Evolutionary conservation across 1,140 invertebrate genomes (phyloP).

Genomic region (Melanaphis sacchari): DNA sequence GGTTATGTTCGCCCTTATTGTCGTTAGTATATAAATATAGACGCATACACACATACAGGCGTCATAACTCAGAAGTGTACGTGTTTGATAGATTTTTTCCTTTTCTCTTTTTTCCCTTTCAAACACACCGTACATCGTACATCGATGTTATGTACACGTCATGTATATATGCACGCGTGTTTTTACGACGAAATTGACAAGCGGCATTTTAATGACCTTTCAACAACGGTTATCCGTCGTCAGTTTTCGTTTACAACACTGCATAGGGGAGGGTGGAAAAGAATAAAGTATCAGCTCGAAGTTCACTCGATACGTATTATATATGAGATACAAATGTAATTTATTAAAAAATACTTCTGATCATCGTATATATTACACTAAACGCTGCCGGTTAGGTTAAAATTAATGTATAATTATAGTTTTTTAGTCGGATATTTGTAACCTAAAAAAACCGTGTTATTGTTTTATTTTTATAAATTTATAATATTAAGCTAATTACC

Average conservation of each 20-base stretch:
- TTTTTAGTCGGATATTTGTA: neutral
- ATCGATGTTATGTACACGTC: neutral
- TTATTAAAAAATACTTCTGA: neutral
- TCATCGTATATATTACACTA: no score
- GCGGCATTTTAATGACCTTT: constrained; percentile 42
- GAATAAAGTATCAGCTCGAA: neutral
- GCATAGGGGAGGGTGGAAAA: neutral
- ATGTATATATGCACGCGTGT: neutral
- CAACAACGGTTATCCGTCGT: neutral
- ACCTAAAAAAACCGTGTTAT: neutral
- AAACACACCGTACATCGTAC: neutral
- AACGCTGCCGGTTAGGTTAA: neutral
- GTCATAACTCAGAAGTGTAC: constrained; percentile 5
- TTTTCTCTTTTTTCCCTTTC: neutral
- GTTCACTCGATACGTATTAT: neutral
- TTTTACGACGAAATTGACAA: constrained; percentile 17
- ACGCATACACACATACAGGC: neutral
- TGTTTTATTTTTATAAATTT: neutral
- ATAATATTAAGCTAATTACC: neutral
- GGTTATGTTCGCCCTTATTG: neutral
- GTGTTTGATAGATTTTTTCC: neutral
- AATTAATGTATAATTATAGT: no score
- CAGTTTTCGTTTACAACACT: neutral
- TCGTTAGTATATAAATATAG: neutral
- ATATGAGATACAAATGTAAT: neutral